Conservation (phyloP, 2,888 invertebrate genomes). For the Tachina grossa region DNA sequence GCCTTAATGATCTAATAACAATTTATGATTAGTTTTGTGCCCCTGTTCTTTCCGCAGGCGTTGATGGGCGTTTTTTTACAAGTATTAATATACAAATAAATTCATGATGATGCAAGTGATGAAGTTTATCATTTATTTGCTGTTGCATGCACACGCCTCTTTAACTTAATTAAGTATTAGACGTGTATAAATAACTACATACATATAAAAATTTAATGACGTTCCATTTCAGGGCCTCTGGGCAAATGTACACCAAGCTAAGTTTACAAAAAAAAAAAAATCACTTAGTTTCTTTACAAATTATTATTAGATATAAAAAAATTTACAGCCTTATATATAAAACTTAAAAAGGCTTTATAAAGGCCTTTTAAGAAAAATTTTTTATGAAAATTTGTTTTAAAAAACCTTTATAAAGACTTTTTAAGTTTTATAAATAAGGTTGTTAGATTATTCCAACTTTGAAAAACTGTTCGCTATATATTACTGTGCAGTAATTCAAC, state of each 20-base stretch:
- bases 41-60: constrained; percentile 23
- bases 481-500: background rate
- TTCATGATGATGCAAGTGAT: constrained; percentile 47
- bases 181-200: background rate
- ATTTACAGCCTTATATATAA: too few species aligned
- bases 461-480: background rate
- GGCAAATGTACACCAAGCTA: background rate
- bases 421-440: too few species aligned
- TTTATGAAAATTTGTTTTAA: too few species aligned
- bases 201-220: background rate
- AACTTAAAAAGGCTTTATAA: too few species aligned
- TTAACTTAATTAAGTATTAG: constrained; percentile 49
- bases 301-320: background rate
- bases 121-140: constrained; percentile 50
- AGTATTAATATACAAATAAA: constrained; percentile 49
- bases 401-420: too few species aligned
- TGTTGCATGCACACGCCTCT: constrained; percentile 55
- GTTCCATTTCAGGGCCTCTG: background rate
- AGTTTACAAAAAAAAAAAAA: background rate
- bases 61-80: constrained; percentile 62
- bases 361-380: too few species aligned
- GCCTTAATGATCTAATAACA: constrained; percentile 59
- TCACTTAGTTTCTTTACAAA: background rate
- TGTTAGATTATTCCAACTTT: background rate
- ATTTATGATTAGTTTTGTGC: constrained; percentile 12